Evolutionary conservation across 1,140 invertebrate genomes (phyloP).

Genomic region (Achatina immaculata): DNA sequence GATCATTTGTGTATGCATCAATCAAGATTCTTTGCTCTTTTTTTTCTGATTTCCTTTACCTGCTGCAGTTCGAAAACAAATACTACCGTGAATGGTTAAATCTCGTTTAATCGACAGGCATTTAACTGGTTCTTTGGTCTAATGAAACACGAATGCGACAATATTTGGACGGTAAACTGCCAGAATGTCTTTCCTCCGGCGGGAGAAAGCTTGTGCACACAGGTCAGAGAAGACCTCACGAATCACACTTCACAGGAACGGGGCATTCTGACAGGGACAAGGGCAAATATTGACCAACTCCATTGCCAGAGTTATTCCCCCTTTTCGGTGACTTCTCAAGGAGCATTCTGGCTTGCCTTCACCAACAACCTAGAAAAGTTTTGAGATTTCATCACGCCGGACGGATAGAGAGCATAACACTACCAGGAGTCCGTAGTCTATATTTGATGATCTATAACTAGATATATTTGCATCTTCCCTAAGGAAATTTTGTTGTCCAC

Average conservation of each 20-base stretch:
- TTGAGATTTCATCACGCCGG: too few relatives aligned
- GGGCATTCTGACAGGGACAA: not conserved
- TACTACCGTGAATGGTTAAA: not conserved
- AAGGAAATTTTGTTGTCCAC: too few relatives aligned
- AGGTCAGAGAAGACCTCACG: not conserved
- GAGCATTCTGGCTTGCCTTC: not conserved
- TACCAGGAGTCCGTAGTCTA: too few relatives aligned
- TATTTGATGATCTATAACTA: too few relatives aligned
- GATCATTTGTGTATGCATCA: too few relatives aligned
- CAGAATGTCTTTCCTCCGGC: not conserved
- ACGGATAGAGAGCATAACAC: too few relatives aligned
- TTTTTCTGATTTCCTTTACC: too few relatives aligned
- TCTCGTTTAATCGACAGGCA: constrained; percentile 32
- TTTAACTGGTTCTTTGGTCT: constrained; percentile 26
- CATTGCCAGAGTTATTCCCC: not conserved
- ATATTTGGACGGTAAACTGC: constrained; percentile 21
- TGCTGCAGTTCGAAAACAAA: not conserved
- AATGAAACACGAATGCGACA: constrained; percentile 5
- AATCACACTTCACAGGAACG: constrained; percentile 32
- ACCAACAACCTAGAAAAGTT: not conserved
- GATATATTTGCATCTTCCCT: too few relatives aligned
- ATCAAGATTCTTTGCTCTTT: too few relatives aligned
- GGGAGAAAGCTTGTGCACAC: not conserved
- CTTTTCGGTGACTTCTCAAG: not conserved
- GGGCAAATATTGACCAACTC: constrained; percentile 37